Base-by-base conservation (phyloP, 2,797 vertebrate genomes). In the Glossophaga mutica region DNA sequence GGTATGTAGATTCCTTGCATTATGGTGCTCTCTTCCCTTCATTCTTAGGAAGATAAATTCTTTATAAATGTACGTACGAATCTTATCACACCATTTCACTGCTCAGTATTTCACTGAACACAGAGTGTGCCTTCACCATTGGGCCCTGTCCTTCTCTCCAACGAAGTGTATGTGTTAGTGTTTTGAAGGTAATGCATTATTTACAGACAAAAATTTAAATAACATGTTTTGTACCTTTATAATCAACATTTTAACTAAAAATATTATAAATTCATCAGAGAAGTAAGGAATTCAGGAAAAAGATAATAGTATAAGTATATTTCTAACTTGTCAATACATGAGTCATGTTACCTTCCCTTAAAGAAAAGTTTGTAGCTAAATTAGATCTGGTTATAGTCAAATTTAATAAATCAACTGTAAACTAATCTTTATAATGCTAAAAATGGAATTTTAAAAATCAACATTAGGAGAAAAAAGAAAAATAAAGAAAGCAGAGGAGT, bases 361-460 rank as follows among this genome's bases (percentile, higher is more conserved):
- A 79, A 83, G 50, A 83, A 42, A 44, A 48, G 1, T 77, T 46
- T 10, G 0, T 42, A 55, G 18, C n/a, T 83, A 74, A 84, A 92
- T 89, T 74, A 44, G 44, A 82, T 73, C 29, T 52, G 9, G 7
- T 46, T 42, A 87, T 34, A 73, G 42, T 84, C 34, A 90, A 87
- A 8, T 74, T 50, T 59, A 84, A 90, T 68, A 92, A 79, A 39
- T 90, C 62, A 81, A 22, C 3, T 94, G 89, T 88, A 93, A 94
- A 77, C 4, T 15, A 94, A 9, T 16, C 57, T 48, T 93, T 77
- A 67, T 16, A 95, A 96, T 95, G 52, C 5, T 95, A 77, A 85
- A 85, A 90, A 46, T 16, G 44, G 24, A 82, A 73, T 55, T 82
- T 44, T 39, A 77, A 84, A 29, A 94, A 95, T 90, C 71, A 91